These are phyloP conservation scores for Dasyurus viverrinus DNA, from an alignment of 2,113 vertebrate genomes.

Conservation along the genomic window DNA sequence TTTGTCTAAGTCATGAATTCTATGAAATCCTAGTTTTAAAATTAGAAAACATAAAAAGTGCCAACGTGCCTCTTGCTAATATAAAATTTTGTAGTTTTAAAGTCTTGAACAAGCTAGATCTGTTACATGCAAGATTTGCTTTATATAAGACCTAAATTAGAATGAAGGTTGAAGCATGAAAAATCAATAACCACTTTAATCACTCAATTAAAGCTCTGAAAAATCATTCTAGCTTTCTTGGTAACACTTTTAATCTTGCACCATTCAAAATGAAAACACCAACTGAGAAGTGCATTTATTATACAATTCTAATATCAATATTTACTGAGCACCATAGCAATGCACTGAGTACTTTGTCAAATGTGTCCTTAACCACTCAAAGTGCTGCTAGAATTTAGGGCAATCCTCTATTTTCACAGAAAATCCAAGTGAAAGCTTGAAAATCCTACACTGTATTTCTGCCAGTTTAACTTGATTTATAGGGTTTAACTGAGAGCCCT, in stretches of 20 bases:
- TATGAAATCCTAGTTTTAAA: constrained; percentile 5
- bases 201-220: constrained; percentile 63
- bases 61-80: constrained; percentile 9
- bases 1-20: background rate
- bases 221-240: constrained; percentile 61
- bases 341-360: constrained; percentile 9
- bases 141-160: constrained; percentile 21
- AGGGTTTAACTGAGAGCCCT: constrained; percentile 5
- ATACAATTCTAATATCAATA: background rate
- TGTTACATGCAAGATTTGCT: constrained; percentile 20
- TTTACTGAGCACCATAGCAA: constrained; percentile 12
- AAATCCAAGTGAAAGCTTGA: constrained; percentile 47
- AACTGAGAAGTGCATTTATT: constrained; percentile 55
- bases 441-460: constrained; percentile 30
- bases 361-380: background rate
- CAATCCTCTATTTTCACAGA: constrained; percentile 33
- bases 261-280: constrained; percentile 53
- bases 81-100: constrained; percentile 2
- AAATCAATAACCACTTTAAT: constrained; percentile 71
- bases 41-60: constrained; percentile 3
- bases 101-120: constrained; percentile 24
- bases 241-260: constrained; percentile 46
- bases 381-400: constrained; percentile 27
- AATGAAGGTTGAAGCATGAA: background rate
- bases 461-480: constrained; percentile 18